These are phyloP conservation scores for Drosophila atripex DNA, from an alignment of 2,888 invertebrate genomes.

Conservation along the genomic window DNA sequence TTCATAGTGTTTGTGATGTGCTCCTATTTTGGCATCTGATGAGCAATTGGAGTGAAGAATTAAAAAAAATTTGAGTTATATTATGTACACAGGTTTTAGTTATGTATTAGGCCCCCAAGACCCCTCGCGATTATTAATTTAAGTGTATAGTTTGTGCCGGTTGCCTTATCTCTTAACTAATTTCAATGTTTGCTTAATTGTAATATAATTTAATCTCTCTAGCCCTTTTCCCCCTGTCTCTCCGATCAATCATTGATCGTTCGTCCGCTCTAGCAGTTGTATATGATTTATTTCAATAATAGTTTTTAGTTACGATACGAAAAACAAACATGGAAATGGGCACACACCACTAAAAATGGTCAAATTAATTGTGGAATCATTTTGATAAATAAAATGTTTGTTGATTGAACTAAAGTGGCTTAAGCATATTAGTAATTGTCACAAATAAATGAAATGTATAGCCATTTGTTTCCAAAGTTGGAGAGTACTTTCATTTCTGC, in stretches of 20 bases:
- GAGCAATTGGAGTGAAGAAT: constrained; percentile 49
- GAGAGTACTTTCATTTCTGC: neutral
- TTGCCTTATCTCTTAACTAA: constrained; percentile 62
- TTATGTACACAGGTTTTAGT: constrained; percentile 55
- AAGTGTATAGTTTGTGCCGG: constrained; percentile 64
- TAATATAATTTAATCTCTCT: constrained; percentile 53
- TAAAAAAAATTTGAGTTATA: constrained; percentile 62
- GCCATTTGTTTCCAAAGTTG: constrained; percentile 1
- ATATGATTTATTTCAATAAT: constrained; percentile 21
- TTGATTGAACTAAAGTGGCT: constrained; percentile 10
- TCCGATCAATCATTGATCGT: constrained; percentile 8
- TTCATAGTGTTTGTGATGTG: constrained; percentile 92
- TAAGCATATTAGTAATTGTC: neutral
- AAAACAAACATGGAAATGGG: constrained; percentile 18
- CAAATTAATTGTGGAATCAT: constrained; percentile 9
- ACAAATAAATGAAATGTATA: constrained; percentile 10
- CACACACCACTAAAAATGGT: constrained; percentile 4
- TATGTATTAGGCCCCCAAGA: constrained; percentile 22
- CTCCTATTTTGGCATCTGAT: constrained; percentile 92
- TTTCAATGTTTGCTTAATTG: constrained; percentile 47
- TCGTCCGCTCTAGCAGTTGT: constrained; percentile 44
- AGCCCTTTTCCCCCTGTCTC: neutral
- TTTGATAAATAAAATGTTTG: constrained; percentile 17
- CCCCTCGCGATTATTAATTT: constrained; percentile 55
- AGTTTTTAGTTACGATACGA: neutral